Evolutionary conservation across 92 coral and sea anemone species (phyloP).

Genomic region (Heteractis magnifica): DNA sequence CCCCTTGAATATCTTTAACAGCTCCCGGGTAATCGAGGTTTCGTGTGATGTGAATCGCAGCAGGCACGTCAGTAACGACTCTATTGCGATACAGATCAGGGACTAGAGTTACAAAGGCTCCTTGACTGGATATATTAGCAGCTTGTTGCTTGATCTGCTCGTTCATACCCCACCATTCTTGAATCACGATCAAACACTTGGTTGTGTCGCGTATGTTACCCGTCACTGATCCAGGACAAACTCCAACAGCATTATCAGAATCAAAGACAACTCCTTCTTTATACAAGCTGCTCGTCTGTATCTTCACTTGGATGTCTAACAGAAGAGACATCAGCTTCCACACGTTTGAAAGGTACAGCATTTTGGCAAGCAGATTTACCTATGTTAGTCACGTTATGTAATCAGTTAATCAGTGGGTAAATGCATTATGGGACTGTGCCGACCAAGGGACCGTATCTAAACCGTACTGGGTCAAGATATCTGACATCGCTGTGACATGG

Average conservation of each 20-base stretch:
- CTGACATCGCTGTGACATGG: not conserved
- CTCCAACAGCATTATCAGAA: conserved; percentile 67
- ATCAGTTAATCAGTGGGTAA: not conserved
- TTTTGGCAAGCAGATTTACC: conserved; percentile 9
- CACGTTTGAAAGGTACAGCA: conserved; percentile 55
- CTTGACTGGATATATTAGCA: conserved; percentile 64
- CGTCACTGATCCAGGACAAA: conserved; percentile 83
- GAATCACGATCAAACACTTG: conserved; percentile 82
- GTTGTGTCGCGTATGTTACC: conserved; percentile 56
- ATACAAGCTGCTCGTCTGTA: conserved; percentile 58
- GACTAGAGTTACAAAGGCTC: conserved; percentile 79
- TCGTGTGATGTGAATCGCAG: conserved; percentile 58
- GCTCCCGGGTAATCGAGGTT: conserved; percentile 78
- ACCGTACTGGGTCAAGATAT: not conserved
- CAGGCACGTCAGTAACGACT: conserved; percentile 57
- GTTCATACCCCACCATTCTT: conserved; percentile 99
- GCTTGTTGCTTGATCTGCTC: conserved; percentile 94
- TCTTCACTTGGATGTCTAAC: conserved; percentile 61
- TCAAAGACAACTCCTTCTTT: conserved; percentile 65
- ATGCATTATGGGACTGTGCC: not conserved
- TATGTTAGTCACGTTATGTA: not conserved
- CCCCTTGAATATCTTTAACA: conserved; percentile 79
- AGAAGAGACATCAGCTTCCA: conserved; percentile 53
- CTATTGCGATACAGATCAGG: conserved; percentile 90
- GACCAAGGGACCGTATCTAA: not conserved